phyloP scores from a whole-genome alignment of 2,113 vertebrate species.

The Anhinga anhinga region DNA sequence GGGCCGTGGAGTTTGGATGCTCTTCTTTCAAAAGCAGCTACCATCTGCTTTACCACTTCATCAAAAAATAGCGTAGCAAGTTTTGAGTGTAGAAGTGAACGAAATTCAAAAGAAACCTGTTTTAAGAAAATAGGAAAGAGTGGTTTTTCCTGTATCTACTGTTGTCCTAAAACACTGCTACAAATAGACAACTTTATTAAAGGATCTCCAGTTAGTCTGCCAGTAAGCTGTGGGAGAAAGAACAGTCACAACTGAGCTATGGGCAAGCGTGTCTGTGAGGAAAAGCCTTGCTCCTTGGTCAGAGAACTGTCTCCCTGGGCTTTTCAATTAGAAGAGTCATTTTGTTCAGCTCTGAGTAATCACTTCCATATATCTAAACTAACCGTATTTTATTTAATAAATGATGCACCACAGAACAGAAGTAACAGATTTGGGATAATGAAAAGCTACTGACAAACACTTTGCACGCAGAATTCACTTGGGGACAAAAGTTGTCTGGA shows the following conservation, averaged over 20 bases:
- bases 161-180: neutral
- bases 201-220: neutral
- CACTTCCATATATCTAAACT: neutral
- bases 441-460: neutral
- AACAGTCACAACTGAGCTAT: neutral
- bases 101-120: slow-evolving; percentile 96
- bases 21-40: slow-evolving; percentile 89
- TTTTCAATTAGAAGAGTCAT: neutral
- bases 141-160: neutral
- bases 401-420: neutral
- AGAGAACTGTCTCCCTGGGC: neutral
- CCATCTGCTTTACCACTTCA: slow-evolving; percentile 96
- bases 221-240: neutral
- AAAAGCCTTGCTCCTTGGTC: neutral
- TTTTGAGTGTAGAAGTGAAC: slow-evolving; percentile 93
- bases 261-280: neutral
- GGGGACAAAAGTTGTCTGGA: neutral
- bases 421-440: neutral
- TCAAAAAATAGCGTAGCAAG: slow-evolving; percentile 92
- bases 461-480: neutral
- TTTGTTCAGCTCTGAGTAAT: neutral
- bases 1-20: slow-evolving; percentile 83
- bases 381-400: neutral
- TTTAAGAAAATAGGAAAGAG: neutral
- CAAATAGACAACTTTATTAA: neutral